Evolutionary conservation across 2,888 invertebrate genomes (phyloP), one percentile per base, ranked within the genome.

Genomic region (Schizotus pectinicornis): DNA sequence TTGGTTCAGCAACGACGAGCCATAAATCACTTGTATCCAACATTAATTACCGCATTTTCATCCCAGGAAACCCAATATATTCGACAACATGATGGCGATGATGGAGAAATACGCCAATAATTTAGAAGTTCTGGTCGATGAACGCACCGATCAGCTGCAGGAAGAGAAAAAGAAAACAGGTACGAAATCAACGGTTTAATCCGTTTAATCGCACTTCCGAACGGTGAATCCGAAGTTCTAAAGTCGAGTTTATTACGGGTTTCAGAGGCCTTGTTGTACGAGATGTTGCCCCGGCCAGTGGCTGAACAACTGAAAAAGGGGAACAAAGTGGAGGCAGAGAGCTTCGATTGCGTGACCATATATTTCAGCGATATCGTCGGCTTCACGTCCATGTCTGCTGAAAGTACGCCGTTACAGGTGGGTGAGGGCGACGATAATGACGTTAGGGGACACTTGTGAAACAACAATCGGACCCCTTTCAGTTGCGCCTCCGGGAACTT

Each of bases 41-140:
- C 22, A 22, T 22, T 22, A 22, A 22, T 22, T 22, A 22, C 22
- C 22, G 22, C 22, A 22, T 22, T 22, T 22, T 22, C 22, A 22
- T 22, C 22, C 3, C 22, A 94, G 94, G 90, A 92, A 94, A 79
- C 89, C 94, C 11, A 97, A 97, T 79, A 96, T 98, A 70, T 94
- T 97, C 72, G 98, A 98, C 79, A 97, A 97, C 76, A 96, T 98
- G 95, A 93, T 97, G 85, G 91, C 92, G 0, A 95, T 97, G 88
- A 95, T 98, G 95, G 97, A 97, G 78, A 95, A 95, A 75, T 97
- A 98, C 75, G 95, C 96, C 7, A 95, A 92, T 73, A 97, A 97
- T 79, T 83, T 98, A 69, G 97, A 98, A 79, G 93, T 88, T 0
- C 82, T 97, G 1, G 97, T 98, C 0, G 95, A 95, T 74, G 96